phyloP scores from a whole-genome alignment of 1,140 invertebrate species.

The Linepithema humile region DNA sequence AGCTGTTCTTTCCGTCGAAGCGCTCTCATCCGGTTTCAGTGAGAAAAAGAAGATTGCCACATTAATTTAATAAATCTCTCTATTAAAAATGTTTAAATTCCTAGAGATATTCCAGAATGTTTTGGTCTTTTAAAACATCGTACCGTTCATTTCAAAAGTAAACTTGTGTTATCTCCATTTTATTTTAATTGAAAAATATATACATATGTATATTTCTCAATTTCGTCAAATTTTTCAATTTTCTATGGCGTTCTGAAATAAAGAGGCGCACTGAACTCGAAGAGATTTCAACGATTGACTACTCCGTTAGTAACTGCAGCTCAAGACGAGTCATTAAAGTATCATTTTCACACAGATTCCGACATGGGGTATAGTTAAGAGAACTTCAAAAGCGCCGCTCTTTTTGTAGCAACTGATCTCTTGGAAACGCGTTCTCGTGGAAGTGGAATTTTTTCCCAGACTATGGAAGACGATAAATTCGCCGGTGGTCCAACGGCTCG shows the following conservation, averaged over 20 bases:
- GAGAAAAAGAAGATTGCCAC: not conserved
- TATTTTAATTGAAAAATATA: no score
- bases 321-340: not conserved
- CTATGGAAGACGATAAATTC: not conserved
- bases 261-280: not conserved
- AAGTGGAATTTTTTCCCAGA: constrained; percentile 15
- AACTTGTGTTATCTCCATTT: no score
- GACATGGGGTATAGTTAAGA: not conserved
- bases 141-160: no score
- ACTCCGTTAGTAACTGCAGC: not conserved
- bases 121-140: no score
- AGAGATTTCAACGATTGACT: not conserved
- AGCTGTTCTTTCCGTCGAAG: not conserved
- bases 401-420: constrained; percentile 25
- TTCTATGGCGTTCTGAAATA: not conserved
- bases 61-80: not conserved
- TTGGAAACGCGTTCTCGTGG: constrained; percentile 18
- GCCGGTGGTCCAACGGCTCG: not conserved
- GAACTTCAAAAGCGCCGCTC: constrained; percentile 53
- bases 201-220: not conserved
- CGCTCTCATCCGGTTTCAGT: constrained; percentile 9
- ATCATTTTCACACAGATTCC: not conserved
- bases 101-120: no score
- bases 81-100: not conserved
- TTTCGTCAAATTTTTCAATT: not conserved